These are phyloP conservation scores for Epinephelus coioides DNA, from an alignment of 2,797 vertebrate species.

Conservation along the genomic window DNA sequence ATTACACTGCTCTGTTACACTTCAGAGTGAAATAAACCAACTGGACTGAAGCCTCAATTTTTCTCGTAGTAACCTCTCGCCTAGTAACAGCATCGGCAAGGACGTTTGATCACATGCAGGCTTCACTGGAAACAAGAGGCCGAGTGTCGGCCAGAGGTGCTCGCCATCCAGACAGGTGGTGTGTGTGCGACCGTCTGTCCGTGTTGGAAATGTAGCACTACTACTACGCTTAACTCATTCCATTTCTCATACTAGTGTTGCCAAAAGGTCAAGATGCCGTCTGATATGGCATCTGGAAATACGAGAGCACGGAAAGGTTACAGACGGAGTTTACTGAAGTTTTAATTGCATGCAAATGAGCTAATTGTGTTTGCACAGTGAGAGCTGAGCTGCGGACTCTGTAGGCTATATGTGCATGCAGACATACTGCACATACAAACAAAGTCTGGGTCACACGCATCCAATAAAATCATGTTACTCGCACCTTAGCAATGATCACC, in stretches of 20 bases:
- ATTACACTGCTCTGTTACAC: slow-evolving; percentile 21
- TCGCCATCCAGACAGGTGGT: slow-evolving; percentile 48
- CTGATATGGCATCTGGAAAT: slow-evolving; percentile 58
- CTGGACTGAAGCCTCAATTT: slow-evolving; percentile 30
- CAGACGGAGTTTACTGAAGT: slow-evolving; percentile 39
- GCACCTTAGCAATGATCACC: slow-evolving; percentile 67
- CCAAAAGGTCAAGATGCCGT: slow-evolving; percentile 61
- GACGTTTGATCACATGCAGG: slow-evolving; percentile 54
- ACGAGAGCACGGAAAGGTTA: slow-evolving; percentile 60
- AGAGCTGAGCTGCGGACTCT: slow-evolving; percentile 24
- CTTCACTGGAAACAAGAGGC: slow-evolving; percentile 48
- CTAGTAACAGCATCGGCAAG: slow-evolving; percentile 39
- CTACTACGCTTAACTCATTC: slow-evolving; percentile 58
- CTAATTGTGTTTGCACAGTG: slow-evolving; percentile 60
- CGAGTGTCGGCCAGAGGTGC: slow-evolving; percentile 50
- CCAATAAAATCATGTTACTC: slow-evolving; percentile 64
- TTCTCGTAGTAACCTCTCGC: slow-evolving; percentile 53
- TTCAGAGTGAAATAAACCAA: slow-evolving; percentile 7
- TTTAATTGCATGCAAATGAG: slow-evolving; percentile 73
- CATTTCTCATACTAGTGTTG: slow-evolving; percentile 49
- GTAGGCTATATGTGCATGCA: slow-evolving; percentile 17
- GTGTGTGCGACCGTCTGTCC: background rate
- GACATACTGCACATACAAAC: slow-evolving; percentile 39
- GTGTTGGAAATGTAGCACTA: slow-evolving; percentile 62
- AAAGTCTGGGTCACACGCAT: slow-evolving; percentile 42